Base-by-base conservation (phyloP, 2,113 vertebrate genomes). In the rabbit (Oryctolagus cuniculus) region DNA sequence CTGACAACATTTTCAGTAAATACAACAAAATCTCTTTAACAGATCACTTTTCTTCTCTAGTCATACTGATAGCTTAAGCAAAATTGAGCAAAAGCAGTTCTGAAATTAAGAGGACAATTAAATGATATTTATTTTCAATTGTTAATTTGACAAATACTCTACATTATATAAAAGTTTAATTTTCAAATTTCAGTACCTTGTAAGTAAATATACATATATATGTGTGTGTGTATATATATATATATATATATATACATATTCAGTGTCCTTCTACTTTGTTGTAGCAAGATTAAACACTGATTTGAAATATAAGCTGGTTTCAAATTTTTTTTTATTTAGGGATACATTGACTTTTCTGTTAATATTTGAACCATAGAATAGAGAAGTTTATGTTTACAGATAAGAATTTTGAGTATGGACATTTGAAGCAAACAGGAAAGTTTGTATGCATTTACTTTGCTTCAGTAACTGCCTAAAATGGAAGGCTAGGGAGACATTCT, bases 1-100 rank as follows among this genome's bases (percentile, higher is more conserved):
- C 90, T 63, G 64, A 80, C 44, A 63, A 63, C 3, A 90, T 87
- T 90, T 81, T 85, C 31, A 91, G 87, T 64, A 89, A 93, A 89
- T 64, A 36, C 72, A 92, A 69, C 12, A 78, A 2, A 49, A 31
- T 5, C 17, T 83, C 34, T 74, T 93, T 70, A 93, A 86, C 31
- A 44, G 24, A 67, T 80, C 31, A 34, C 3, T 70, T 63, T 82
- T 78, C 69, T 67, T 69, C 6, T 81, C 13, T 5, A 63, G 24
- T 78, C 29, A 90, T 77, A 90, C 16, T 69, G 27, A 55, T 61
- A 2, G 3, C 31, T 55, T 11, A 63, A 80, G 67, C 36, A 3
- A 10, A 72, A 12, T 8, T 55, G 13, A 92, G 11, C 6, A 72
- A 61, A 80, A 90, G 44, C 0, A 22, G 6, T 27, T 87, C 8